Percentiles rank a stretch among this genome's conserved stretches.
phyloP scores from a whole-genome alignment of 2,113 vertebrate genomes.

The Cacatua alba region DNA sequence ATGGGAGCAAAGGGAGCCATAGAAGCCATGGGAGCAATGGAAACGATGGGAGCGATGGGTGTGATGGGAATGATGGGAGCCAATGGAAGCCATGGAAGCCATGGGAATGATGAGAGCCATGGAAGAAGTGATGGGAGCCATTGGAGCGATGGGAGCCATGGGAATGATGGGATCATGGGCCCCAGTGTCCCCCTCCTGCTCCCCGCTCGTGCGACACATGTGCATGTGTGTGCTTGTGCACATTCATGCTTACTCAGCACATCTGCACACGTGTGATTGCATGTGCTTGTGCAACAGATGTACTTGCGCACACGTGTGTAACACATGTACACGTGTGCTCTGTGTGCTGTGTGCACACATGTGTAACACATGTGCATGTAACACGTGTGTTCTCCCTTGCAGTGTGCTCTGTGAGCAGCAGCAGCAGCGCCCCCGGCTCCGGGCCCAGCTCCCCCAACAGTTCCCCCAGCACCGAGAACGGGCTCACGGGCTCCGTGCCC shows the following conservation, averaged over 20 bases:
- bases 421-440: constrained; percentile 82
- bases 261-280: background rate
- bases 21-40: no score
- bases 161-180: background rate
- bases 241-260: background rate
- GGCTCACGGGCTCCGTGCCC: constrained; percentile 85
- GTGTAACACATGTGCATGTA: background rate
- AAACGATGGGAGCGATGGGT: no score
- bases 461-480: constrained; percentile 79
- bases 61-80: no score
- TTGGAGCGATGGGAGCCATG: background rate
- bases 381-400: background rate
- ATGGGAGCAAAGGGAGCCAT: no score
- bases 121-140: no score
- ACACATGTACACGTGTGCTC: background rate
- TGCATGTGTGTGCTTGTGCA: background rate
- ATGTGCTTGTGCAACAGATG: no score
- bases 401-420: constrained; percentile 73
- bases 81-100: background rate
- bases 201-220: background rate
- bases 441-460: constrained; percentile 40
- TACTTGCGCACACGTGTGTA: no score
- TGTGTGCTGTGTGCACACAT: no score
- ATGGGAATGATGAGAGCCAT: background rate
- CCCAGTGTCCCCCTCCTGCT: background rate